Evolutionary conservation across 92 coral and sea anemone genomes (phyloP), one percentile per base, ranked within the genome.

Genomic region (Siderastrea siderea): DNA sequence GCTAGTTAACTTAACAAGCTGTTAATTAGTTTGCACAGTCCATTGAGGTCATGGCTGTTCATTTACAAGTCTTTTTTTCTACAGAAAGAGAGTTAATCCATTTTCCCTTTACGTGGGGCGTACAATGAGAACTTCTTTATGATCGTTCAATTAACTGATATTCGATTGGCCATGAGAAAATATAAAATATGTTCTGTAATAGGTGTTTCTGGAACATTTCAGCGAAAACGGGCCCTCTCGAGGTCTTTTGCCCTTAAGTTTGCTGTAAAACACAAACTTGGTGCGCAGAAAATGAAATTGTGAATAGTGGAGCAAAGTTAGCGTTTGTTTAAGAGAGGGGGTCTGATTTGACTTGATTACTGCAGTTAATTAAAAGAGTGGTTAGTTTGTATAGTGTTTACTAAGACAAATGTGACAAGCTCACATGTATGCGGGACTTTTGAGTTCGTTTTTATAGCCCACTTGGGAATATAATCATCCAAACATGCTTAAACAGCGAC

Each of bases 381-480:
- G 3, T 81, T 68, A 53, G 85, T 67, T 81, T 81, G 75, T 44
- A 69, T 38, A 81, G 47, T 45, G 75, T 14, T 81, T 49, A 11
- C 19, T 16, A 68, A 54, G 76, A 14, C 67, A 79, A 79, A 79
- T 63, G 48, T 63, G 17, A 9, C 62, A 67, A 54, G 50, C 13
- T 69, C 53, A 55, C 68, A 11, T 51, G 54, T 79, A 79, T 63
- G 72, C 59, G 71, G 83, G 17, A 78, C 83, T 63, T 48, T 78
- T 48, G 67, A 59, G 58, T 77, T 66, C 73, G 14, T n/a, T 51
- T 12, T 81, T 14, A 68, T 15, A n/a, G 43, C 75, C 64, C 85
- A 51, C 85, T 7, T 52, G 85, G 85, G 85, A 81, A 81, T 81
- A 67, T 26, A 81, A 75, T 3, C 54, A 69, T 49, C 64, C 76